Conservation (phyloP, 2,113 vertebrate species). For the Albula goreensis region DNA sequence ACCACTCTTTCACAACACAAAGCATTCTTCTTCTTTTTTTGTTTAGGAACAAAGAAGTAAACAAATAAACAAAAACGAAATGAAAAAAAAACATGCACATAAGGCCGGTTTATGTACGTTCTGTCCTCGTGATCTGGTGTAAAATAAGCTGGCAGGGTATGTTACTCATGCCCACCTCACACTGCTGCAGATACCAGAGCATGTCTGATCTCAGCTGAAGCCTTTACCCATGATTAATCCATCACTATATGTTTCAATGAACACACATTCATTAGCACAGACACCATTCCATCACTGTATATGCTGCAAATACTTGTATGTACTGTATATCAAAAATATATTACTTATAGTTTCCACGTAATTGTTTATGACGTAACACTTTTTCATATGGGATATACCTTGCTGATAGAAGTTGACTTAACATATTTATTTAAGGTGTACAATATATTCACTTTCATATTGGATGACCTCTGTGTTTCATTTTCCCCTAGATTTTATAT, state of each 20-base stretch:
- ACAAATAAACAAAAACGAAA: neutral
- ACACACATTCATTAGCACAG: no score
- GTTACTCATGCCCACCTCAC: neutral
- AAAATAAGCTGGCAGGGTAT: no score
- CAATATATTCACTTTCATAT: no score
- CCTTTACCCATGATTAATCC: no score
- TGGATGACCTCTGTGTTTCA: no score
- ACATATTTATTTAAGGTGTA: neutral
- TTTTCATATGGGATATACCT: neutral
- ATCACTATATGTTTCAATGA: no score
- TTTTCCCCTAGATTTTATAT: no score
- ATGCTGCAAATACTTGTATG: no score
- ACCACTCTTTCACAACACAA: neutral
- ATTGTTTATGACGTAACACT: neutral
- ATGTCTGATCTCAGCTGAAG: no score
- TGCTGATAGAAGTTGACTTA: neutral
- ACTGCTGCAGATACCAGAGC: neutral
- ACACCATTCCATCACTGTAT: no score
- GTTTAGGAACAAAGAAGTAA: neutral
- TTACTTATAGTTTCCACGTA: neutral
- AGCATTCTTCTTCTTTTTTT: neutral
- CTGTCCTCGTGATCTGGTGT: neutral
- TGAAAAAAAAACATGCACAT: neutral
- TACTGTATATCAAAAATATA: neutral
- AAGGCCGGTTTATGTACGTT: neutral